Evolutionary conservation across 2,888 invertebrate species (phyloP), one percentile per base, ranked within the genome.

Genomic region (Leucoma salicis): DNA sequence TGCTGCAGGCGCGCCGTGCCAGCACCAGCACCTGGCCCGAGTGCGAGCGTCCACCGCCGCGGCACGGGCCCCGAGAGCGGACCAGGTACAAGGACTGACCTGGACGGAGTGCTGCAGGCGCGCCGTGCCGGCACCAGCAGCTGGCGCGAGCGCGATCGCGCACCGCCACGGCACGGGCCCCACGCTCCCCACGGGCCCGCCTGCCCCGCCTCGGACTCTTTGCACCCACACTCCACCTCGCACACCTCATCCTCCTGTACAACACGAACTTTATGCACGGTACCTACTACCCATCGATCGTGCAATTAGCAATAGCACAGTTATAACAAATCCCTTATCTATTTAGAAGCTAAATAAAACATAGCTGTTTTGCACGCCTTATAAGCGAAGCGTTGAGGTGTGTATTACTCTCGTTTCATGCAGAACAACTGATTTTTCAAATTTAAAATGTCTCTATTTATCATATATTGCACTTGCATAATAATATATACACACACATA

Each of bases 51-150:
- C 83, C 82, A 1, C 88, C 88, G 2, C n/a, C n/a, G n/a, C n/a
- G n/a, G 62, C 88, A 88, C 16, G 84, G 72, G 15, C 87, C 82
- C 88, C 88, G n/a, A n/a, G n/a, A n/a, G n/a, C n/a, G n/a, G n/a
- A n/a, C n/a, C n/a, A n/a, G n/a, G n/a, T n/a, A n/a, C n/a, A n/a
- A 7, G 12, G 5, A 0, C 12, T 53, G 51, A 88, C 87, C 84
- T 78, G 33, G 83, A 70, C 10, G 84, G 76, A 1, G 73, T 78
- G 42, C 70, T 71, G 62, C 87, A 87, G 32, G 77, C 63, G 0
- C 63, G 57, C 0, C 76, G 57, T 0, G 79, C 73, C 0, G 82
- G 81, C 33, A 83, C 72, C 8, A 79, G 67, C 25, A 84, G 73
- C 52, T 86, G 86, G 0, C 87, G 59, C 1, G 86, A 73, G 53